Evolutionary conservation across 2,113 vertebrate species (phyloP).

Genomic region (Notothenia coriiceps): DNA sequence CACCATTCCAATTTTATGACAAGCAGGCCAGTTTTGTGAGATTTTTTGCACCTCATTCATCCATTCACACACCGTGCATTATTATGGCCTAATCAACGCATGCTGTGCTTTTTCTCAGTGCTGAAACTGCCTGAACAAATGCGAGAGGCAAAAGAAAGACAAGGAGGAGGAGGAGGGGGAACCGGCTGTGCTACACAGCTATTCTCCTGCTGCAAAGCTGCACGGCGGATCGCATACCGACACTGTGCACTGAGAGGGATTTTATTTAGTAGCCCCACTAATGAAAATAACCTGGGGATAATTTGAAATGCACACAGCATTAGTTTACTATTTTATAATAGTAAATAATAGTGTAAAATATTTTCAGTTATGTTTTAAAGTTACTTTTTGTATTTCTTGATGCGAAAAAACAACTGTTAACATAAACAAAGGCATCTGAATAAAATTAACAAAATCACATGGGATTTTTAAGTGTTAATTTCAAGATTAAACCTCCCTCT

Average conservation of each 20-base stretch:
- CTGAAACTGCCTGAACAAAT: slow-evolving; percentile 73
- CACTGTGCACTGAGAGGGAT: slow-evolving; percentile 51
- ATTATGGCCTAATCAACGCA: slow-evolving; percentile 75
- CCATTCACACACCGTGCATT: slow-evolving; percentile 70
- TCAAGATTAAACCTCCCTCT: slow-evolving; percentile 13
- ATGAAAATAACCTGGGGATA: background rate
- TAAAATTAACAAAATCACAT: slow-evolving; percentile 4
- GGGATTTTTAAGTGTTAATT: slow-evolving; percentile 1
- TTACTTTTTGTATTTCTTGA: background rate
- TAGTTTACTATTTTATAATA: background rate
- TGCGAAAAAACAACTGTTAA: background rate
- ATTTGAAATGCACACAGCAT: slow-evolving; percentile 2
- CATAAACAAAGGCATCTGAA: background rate
- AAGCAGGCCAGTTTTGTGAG: slow-evolving; percentile 51
- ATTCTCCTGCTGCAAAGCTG: slow-evolving; percentile 67
- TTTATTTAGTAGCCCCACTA: slow-evolving; percentile 25
- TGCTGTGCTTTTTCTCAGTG: slow-evolving; percentile 70
- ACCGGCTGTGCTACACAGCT: slow-evolving; percentile 43
- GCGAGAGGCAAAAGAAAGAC: slow-evolving; percentile 61
- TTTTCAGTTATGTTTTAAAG: background rate
- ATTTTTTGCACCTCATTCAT: slow-evolving; percentile 70
- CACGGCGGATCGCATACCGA: slow-evolving; percentile 79
- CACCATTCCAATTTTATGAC: slow-evolving; percentile 46
- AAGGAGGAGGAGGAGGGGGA: slow-evolving; percentile 19
- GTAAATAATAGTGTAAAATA: no score